phyloP scores from a whole-genome alignment of 64 coral and sea anemone species.

The Astreopora myriophthalma region DNA sequence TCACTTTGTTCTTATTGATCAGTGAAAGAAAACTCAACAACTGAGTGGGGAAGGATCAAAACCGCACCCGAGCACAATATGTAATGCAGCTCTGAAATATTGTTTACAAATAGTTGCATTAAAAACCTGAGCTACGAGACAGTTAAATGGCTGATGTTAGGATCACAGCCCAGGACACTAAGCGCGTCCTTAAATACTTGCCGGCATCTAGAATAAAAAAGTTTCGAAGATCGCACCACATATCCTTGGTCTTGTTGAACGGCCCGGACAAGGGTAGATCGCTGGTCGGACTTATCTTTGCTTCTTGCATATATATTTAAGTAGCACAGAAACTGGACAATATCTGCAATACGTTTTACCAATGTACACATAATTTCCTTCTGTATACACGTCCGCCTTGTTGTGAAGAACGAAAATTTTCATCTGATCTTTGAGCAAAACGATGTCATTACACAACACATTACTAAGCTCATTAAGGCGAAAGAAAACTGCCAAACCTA shows the following conservation, averaged over 20 bases:
- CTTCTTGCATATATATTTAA: neutral
- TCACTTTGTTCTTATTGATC: no score
- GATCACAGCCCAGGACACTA: no score
- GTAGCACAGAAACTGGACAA: constrained; percentile 49
- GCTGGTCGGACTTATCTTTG: neutral
- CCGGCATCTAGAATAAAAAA: no score
- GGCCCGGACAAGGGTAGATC: neutral
- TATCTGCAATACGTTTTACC: constrained; percentile 1
- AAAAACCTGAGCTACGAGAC: no score
- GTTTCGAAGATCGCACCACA: no score
- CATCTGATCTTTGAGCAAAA: neutral
- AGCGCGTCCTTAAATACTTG: no score
- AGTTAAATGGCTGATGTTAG: no score
- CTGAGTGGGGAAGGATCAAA: no score
- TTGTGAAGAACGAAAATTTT: neutral
- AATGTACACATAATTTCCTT: constrained; percentile 49
- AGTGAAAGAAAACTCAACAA: no score
- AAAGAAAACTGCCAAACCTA: constrained; percentile 63
- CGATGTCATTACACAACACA: constrained; percentile 7
- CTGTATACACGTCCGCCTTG: constrained; percentile 18
- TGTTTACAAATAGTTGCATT: no score
- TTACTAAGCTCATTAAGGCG: constrained; percentile 23
- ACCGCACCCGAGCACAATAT: no score
- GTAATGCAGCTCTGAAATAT: no score
- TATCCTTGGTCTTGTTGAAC: neutral